phyloP scores from a whole-genome alignment of 2,113 vertebrate genomes.

The Morphnarchus princeps region DNA sequence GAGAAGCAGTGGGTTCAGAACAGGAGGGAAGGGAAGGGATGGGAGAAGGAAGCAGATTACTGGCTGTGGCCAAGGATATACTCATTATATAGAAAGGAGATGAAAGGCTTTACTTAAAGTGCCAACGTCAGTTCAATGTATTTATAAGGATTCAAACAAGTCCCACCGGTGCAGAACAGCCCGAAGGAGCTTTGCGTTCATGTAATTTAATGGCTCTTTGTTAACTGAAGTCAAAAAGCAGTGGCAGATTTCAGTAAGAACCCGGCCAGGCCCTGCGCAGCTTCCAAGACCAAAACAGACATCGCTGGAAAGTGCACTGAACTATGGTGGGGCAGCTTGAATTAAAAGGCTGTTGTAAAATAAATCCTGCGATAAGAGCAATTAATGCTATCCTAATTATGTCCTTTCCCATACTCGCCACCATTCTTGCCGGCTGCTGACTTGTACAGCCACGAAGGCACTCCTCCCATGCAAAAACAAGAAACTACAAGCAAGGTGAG shows the following conservation, averaged over 20 bases:
- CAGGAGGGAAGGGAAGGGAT: neutral
- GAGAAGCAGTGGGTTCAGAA: neutral
- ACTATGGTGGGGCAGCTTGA: neutral
- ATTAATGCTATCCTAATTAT: constrained; percentile 70
- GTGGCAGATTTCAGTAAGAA: neutral
- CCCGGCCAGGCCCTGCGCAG: accelerated
- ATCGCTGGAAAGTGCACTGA: neutral
- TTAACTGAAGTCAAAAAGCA: neutral
- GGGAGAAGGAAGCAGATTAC: constrained; percentile 19
- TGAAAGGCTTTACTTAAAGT: constrained; percentile 42
- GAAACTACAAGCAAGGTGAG: neutral
- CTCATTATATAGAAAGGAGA: constrained; percentile 34
- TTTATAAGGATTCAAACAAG: constrained; percentile 13
- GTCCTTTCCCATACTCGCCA: constrained; percentile 30
- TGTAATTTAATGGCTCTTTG: constrained; percentile 1
- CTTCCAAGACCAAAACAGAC: neutral
- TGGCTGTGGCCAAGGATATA: neutral
- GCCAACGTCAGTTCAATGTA: neutral
- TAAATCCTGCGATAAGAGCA: constrained; percentile 33
- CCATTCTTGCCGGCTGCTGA: neutral
- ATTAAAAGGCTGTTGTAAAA: constrained; percentile 5
- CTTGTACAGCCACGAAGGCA: constrained; percentile 39
- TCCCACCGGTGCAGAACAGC: neutral
- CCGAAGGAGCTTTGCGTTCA: neutral
- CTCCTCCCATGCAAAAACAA: constrained; percentile 41